These are phyloP conservation scores for Stenodema calcarata DNA, from an alignment of 2,888 invertebrate genomes.

Conservation along the genomic window DNA sequence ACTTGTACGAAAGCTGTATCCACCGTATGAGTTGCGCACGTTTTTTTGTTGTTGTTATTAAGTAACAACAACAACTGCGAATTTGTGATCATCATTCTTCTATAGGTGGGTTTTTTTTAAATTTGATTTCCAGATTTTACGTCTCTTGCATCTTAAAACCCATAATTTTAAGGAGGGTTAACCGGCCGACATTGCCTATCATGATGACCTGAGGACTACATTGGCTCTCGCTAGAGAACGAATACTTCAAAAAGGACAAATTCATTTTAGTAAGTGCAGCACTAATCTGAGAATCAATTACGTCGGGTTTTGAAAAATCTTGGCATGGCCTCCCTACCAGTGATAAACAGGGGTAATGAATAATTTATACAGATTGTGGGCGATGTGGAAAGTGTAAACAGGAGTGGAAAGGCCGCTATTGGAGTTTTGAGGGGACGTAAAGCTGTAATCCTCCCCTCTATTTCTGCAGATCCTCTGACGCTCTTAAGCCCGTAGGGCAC, in stretches of 20 bases:
- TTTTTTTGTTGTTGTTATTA: no score
- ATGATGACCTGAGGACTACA: no score
- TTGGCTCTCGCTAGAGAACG: no score
- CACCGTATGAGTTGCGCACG: no score
- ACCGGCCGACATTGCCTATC: no score
- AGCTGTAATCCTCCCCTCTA: not conserved
- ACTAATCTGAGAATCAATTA: constrained; percentile 15
- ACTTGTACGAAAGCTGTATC: no score
- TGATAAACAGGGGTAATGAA: constrained; percentile 21
- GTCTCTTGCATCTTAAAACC: no score
- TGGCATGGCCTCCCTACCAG: not conserved
- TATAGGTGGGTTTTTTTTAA: no score
- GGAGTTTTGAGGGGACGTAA: not conserved
- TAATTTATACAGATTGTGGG: constrained; percentile 39
- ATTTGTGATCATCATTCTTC: no score
- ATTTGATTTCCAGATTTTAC: no score
- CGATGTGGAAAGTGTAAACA: constrained; percentile 33
- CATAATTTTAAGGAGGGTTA: no score
- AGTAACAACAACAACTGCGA: no score
- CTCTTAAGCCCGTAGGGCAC: not conserved
- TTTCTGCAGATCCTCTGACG: not conserved
- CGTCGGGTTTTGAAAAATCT: not conserved
- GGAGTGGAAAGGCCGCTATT: not conserved
- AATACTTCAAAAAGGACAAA: not conserved
- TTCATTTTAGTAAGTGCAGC: not conserved